Base-by-base conservation (phyloP, 2,113 vertebrate species). In the Rhineura floridana region DNA sequence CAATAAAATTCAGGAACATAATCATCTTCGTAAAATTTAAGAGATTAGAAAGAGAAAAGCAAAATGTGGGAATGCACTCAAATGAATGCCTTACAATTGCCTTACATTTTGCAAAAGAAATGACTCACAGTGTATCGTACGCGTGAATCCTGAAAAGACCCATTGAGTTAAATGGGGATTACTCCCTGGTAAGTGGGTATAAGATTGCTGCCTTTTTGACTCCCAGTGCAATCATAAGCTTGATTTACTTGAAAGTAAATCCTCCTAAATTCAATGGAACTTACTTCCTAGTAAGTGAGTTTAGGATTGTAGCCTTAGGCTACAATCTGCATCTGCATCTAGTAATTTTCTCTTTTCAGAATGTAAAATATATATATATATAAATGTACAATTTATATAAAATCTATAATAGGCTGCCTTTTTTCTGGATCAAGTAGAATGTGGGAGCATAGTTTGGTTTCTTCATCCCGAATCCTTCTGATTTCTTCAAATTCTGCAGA, bases 1-100 rank as follows among this genome's bases (percentile, higher is more conserved):
- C 12, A 7, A 6, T 89, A 82, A 81, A 7, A 30, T 59, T 78
- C 59, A 85, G 81, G 83, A 93, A 91, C 33, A 69, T 25, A 83
- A 85, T 75, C 77, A 78, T 2, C 33, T n/a, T 84, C 33, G 86
- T 79, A 86, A 78, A 89, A 75, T 70, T 79, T n/a, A 88, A 67
- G 11, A 86, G 87, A 85, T 52, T 79, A n/a, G 13, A 91, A 83
- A 33, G 13, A 25, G 2, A 85, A 48, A 91, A 67, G 84, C 13
- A 0, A 21, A 86, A 79, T 77, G 42, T 3, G 79, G 1, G 77
- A 52, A 85, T 88, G 46, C 15, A 73, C 12, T 33, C 63, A 8
- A 0, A 0, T 81, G 1, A 19, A 67, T 67, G 23, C 44, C 63
- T 44, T 6, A 28, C 15, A 69, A 9, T 19, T 44, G 39, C 39